Evolutionary conservation across 2,113 vertebrate genomes (phyloP).

Genomic region (Xiphias gladius): DNA sequence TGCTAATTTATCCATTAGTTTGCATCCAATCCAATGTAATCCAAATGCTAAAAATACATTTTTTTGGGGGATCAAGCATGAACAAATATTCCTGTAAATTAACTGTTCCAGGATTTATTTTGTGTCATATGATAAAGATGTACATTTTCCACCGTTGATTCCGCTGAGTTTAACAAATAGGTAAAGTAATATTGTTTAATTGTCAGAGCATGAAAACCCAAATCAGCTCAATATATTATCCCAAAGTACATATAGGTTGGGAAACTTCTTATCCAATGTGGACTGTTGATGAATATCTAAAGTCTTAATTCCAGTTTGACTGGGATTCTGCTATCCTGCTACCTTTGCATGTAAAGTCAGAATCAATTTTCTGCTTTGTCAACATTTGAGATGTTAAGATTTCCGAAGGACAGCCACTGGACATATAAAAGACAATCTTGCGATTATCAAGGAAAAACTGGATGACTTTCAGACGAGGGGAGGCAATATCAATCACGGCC

Average conservation of each 20-base stretch:
- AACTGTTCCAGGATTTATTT: not conserved
- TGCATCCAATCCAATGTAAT: not conserved
- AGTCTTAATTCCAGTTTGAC: not conserved
- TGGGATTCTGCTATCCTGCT: not conserved
- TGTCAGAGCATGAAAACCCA: not conserved
- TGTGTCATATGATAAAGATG: not conserved
- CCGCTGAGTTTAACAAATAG: not conserved
- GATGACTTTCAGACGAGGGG: conserved; percentile 85
- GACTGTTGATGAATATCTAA: not conserved
- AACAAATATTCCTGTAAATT: not conserved
- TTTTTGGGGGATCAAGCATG: no score
- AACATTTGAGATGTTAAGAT: conserved; percentile 63
- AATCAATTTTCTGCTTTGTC: conserved; percentile 28
- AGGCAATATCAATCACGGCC: conserved; percentile 88
- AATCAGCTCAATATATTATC: not conserved
- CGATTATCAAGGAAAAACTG: conserved; percentile 83
- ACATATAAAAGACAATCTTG: conserved; percentile 83
- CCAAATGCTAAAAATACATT: no score
- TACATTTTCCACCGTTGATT: not conserved
- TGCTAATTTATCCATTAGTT: not conserved
- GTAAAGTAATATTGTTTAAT: not conserved
- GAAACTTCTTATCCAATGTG: not conserved
- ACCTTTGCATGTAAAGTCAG: not conserved
- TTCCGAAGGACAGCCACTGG: conserved; percentile 76
- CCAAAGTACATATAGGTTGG: not conserved